Percentiles rank a stretch among this genome's conserved stretches.
phyloP scores from a whole-genome alignment of 2,113 vertebrate species.

The Bujurquina vittata region DNA sequence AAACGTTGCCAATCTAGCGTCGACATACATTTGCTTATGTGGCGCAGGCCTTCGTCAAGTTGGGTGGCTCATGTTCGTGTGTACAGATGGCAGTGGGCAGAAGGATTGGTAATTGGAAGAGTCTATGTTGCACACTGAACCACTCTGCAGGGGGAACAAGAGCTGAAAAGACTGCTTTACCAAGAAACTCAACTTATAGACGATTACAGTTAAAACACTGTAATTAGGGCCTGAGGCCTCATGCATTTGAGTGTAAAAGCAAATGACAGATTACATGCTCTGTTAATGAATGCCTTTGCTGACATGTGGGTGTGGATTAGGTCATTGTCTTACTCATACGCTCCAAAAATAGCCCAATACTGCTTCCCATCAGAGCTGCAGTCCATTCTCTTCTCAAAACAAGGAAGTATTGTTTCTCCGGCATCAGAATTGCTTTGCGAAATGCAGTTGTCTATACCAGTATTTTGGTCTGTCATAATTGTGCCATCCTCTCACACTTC shows the following conservation, averaged over 20 bases:
- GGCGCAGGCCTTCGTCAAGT: conserved; percentile 15
- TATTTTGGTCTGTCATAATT: neutral
- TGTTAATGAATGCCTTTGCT: conserved; percentile 65
- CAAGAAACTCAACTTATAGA: conserved; percentile 26
- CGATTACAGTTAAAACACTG: conserved; percentile 50
- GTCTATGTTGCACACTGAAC: conserved; percentile 26
- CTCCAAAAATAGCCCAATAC: conserved; percentile 65
- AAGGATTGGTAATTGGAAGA: conserved; percentile 56
- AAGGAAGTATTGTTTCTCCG: conserved; percentile 5
- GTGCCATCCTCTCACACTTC: neutral
- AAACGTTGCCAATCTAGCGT: conserved; percentile 6
- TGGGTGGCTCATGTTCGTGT: conserved; percentile 38
- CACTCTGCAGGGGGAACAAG: conserved; percentile 3
- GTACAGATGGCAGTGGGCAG: conserved; percentile 69
- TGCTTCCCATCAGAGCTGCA: conserved; percentile 28
- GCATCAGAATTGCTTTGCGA: neutral
- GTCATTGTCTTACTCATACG: conserved; percentile 58
- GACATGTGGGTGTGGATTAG: conserved; percentile 63
- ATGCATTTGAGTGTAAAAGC: conserved; percentile 33
- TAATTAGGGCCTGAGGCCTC: conserved; percentile 57
- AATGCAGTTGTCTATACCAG: conserved; percentile 7
- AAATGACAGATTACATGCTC: conserved; percentile 56
- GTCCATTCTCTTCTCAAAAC: conserved; percentile 39
- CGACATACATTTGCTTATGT: conserved; percentile 48
- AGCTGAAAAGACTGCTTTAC: conserved; percentile 9